Evolutionary conservation across 2,888 invertebrate genomes (phyloP).

Genomic region (Lomographa bimaculata): DNA sequence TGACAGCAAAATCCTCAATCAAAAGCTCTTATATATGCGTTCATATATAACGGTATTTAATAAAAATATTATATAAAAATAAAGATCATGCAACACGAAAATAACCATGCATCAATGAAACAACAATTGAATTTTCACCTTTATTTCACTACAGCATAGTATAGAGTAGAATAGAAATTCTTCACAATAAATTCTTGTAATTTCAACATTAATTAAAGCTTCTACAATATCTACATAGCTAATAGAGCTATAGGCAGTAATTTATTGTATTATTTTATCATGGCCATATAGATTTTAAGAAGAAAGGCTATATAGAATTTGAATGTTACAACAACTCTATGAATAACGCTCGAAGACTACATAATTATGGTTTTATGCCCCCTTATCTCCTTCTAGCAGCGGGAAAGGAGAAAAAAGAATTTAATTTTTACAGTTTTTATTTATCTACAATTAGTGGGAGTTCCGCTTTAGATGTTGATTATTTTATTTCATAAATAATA

Average conservation of each 20-base stretch:
- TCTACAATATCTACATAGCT: conserved; percentile 64
- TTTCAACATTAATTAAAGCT: conserved; percentile 65
- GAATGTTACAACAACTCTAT: conserved; percentile 58
- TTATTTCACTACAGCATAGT: conserved; percentile 76
- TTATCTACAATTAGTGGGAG: conserved; percentile 43
- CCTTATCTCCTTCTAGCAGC: conserved; percentile 81
- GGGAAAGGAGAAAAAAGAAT: conserved; percentile 64
- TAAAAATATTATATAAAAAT: no score
- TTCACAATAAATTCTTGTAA: conserved; percentile 62
- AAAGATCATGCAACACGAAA: conserved; percentile 26
- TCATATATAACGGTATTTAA: no score
- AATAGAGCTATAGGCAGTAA: conserved; percentile 66
- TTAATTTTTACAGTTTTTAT: conserved; percentile 34
- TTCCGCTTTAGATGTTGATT: conserved; percentile 38
- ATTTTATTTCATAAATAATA: conserved; percentile 2
- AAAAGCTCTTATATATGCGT: no score
- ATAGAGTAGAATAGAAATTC: conserved; percentile 65
- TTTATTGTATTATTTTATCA: conserved; percentile 60
- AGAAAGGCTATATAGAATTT: conserved; percentile 71
- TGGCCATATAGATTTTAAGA: conserved; percentile 69
- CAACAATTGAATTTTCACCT: conserved; percentile 55
- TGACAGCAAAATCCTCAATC: no score
- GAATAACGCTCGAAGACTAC: conserved; percentile 31
- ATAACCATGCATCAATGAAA: conserved; percentile 55
- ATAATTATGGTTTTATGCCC: conserved; percentile 49